These are phyloP conservation scores for Thamnophis elegans DNA, from an alignment of 2,797 vertebrate genomes.

Conservation along the genomic window DNA sequence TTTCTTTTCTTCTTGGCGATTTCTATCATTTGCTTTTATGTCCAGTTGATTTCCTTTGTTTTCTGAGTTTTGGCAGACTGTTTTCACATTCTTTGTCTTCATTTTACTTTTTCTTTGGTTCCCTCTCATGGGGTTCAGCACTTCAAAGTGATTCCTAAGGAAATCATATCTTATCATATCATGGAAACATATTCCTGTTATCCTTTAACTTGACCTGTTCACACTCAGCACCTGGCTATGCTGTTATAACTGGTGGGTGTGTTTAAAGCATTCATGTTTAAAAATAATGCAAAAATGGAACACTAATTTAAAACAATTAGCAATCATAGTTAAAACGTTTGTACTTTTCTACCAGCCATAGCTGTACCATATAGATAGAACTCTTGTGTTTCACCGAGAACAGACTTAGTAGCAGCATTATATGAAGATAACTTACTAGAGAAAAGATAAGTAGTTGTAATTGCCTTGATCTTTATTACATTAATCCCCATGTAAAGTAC, in stretches of 20 bases:
- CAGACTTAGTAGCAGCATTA: not conserved
- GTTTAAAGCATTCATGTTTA: not conserved
- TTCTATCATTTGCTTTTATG: not conserved
- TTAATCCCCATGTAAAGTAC: not conserved
- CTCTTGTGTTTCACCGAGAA: not conserved
- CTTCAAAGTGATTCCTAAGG: not conserved
- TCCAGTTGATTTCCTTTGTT: not conserved
- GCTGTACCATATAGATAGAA: not conserved
- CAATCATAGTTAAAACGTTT: not conserved
- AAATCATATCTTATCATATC: not conserved
- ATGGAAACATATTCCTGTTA: not conserved
- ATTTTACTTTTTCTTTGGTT: not conserved
- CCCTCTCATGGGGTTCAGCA: not conserved
- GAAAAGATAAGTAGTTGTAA: not conserved
- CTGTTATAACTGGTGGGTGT: not conserved
- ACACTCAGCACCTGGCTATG: not conserved
- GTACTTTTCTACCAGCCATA: not conserved
- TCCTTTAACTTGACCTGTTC: not conserved
- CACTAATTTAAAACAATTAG: not conserved
- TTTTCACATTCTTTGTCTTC: not conserved
- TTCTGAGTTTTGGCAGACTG: not conserved
- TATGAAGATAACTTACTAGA: not conserved
- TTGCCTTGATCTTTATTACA: not conserved
- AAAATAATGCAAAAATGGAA: not conserved
- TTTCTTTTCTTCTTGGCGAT: not conserved